Evolutionary conservation across 2,888 invertebrate species (phyloP).

Genomic region (Netelia melanura): DNA sequence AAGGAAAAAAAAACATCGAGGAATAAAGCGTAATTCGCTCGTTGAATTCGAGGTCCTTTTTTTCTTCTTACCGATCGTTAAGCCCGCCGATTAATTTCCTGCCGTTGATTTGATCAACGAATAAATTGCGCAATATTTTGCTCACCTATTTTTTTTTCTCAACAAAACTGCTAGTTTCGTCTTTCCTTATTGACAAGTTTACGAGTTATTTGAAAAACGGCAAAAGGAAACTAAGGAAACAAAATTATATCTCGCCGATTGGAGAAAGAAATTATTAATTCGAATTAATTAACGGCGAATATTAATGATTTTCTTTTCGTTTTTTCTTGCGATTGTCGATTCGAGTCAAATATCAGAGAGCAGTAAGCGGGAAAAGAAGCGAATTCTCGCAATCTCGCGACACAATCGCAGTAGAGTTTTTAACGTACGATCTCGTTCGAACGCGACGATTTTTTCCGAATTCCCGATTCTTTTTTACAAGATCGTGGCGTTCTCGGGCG

Average conservation of each 20-base stretch:
- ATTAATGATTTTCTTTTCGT: too few species aligned
- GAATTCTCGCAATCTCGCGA: too few species aligned
- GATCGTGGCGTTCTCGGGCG: not conserved
- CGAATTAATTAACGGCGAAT: too few species aligned
- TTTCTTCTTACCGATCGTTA: not conserved
- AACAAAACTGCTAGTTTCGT: not conserved
- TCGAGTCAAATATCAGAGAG: too few species aligned
- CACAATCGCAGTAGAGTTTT: not conserved
- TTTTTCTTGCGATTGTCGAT: too few species aligned
- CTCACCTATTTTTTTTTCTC: constrained; percentile 7
- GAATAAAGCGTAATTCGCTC: not conserved
- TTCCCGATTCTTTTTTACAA: constrained; percentile 15
- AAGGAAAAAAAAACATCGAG: not conserved
- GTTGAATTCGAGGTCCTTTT: not conserved
- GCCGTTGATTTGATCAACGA: not conserved
- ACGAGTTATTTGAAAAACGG: not conserved
- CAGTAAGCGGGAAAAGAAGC: too few species aligned
- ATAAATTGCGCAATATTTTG: not conserved
- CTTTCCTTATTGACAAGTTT: not conserved
- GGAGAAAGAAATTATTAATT: too few species aligned
- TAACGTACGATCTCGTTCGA: constrained; percentile 32
- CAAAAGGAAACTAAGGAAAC: constrained; percentile 17
- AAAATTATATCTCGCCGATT: not conserved
- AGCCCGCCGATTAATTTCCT: not conserved
- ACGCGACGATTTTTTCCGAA: constrained; percentile 12